Percentiles rank a stretch among this genome's conserved stretches.
Conservation (phyloP, 1,140 invertebrate species). For the Proctacanthus coquilletti region DNA sequence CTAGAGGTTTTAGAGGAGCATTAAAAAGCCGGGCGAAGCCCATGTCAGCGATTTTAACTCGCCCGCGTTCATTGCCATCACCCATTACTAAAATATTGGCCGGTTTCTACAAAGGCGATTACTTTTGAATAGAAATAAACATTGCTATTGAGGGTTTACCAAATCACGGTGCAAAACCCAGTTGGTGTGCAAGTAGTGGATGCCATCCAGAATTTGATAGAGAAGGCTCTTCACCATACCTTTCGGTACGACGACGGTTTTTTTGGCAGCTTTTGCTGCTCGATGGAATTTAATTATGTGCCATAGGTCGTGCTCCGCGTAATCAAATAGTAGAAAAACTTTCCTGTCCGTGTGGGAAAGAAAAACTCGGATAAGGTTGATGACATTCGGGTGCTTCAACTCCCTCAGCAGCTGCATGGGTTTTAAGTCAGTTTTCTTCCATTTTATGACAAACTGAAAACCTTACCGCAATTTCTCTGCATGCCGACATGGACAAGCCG, state of each 20-base stretch:
- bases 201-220: slow-evolving; percentile 98
- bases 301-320: slow-evolving; percentile 99
- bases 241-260: slow-evolving; percentile 89
- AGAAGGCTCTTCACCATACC: slow-evolving; percentile 96
- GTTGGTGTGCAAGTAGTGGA: slow-evolving; percentile 98
- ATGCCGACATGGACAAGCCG: slow-evolving; percentile 98
- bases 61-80: slow-evolving; percentile 88
- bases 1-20: slow-evolving; percentile 92
- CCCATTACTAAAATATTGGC: slow-evolving; percentile 99
- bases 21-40: slow-evolving; percentile 99
- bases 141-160: slow-evolving; percentile 35
- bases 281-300: slow-evolving; percentile 99
- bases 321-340: slow-evolving; percentile 97
- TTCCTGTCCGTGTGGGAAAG: slow-evolving; percentile 93
- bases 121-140: slow-evolving; percentile 8
- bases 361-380: slow-evolving; percentile 93
- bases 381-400: slow-evolving; percentile 96
- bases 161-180: slow-evolving; percentile 99
- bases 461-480: slow-evolving; percentile 93
- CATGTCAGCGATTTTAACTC: slow-evolving; percentile 99
- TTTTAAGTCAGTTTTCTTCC: no score
- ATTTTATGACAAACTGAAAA: not conserved
- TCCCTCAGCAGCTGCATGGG: slow-evolving; percentile 78
- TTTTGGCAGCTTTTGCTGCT: slow-evolving; percentile 96
- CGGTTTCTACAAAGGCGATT: slow-evolving; percentile 65